Conservation (phyloP, 2,113 vertebrate species). For the Merops nubicus region DNA sequence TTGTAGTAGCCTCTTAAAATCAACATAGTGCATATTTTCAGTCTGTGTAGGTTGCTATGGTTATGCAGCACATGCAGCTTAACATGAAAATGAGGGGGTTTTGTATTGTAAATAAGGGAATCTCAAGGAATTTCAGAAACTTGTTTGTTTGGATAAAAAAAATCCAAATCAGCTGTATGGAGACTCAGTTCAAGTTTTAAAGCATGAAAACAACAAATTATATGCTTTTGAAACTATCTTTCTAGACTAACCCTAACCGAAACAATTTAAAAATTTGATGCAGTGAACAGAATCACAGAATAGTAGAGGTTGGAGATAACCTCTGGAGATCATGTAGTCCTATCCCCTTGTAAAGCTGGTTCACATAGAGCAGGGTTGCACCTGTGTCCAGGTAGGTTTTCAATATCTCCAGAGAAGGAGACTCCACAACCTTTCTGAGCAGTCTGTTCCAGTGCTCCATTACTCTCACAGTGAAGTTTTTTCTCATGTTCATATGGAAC, state of each 20-base stretch:
- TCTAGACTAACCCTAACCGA: neutral
- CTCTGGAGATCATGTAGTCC: too few relatives aligned
- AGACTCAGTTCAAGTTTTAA: neutral
- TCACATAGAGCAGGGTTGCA: too few relatives aligned
- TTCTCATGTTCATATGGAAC: too few relatives aligned
- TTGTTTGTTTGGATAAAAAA: neutral
- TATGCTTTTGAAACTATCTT: neutral
- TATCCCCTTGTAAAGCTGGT: too few relatives aligned
- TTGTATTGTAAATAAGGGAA: neutral
- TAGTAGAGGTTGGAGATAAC: too few relatives aligned
- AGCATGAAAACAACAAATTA: neutral
- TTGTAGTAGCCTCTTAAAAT: neutral
- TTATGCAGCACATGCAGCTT: rapidly evolving
- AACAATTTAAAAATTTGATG: neutral
- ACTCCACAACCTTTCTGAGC: too few relatives aligned
- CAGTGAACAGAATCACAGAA: neutral
- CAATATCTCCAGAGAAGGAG: too few relatives aligned
- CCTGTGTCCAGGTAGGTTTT: too few relatives aligned
- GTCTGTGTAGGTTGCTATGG: neutral
- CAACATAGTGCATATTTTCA: neutral
- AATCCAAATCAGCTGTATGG: neutral
- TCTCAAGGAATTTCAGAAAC: neutral
- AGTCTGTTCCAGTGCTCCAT: too few relatives aligned
- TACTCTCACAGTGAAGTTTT: too few relatives aligned
- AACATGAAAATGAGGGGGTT: neutral